Evolutionary conservation across 2,888 invertebrate species (phyloP).

Genomic region (Caenorhabditis panamensis): DNA sequence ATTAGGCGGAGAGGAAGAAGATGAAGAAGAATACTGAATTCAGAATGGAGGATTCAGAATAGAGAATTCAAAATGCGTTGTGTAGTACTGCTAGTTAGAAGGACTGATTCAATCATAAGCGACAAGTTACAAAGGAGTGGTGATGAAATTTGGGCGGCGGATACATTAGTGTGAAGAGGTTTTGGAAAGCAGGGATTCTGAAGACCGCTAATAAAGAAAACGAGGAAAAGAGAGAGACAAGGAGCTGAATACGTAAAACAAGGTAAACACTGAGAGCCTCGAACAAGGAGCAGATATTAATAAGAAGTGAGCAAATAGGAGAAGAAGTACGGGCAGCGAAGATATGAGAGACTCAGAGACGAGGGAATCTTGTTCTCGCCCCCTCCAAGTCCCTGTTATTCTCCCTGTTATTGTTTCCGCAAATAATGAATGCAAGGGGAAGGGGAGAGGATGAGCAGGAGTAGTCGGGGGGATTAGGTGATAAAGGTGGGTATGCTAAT

Average conservation of each 20-base stretch:
- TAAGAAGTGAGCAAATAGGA: constrained; percentile 60
- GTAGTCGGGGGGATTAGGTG: not conserved
- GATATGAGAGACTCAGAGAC: constrained; percentile 4
- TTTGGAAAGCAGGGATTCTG: not conserved
- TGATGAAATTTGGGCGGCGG: constrained; percentile 47
- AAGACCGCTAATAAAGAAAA: not conserved
- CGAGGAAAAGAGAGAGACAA: not conserved
- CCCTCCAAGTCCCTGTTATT: not conserved
- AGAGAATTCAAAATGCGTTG: not conserved
- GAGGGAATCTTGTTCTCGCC: constrained; percentile 39
- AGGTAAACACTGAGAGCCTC: constrained; percentile 49
- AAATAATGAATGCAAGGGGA: constrained; percentile 25
- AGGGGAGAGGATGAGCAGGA: constrained; percentile 5
- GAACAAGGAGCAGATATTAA: constrained; percentile 54
- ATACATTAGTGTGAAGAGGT: not conserved
- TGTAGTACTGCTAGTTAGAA: not conserved
- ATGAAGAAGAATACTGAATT: not conserved
- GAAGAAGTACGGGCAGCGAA: not conserved
- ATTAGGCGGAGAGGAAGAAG: too few species aligned
- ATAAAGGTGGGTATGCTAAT: not conserved
- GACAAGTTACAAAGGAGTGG: constrained; percentile 12
- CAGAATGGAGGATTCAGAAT: too few species aligned
- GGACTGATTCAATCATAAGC: constrained; percentile 47
- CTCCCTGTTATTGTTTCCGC: constrained; percentile 55
- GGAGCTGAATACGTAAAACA: constrained; percentile 47